Base-by-base conservation (phyloP, 2,797 vertebrate genomes). In the Acanthurus lineatus region DNA sequence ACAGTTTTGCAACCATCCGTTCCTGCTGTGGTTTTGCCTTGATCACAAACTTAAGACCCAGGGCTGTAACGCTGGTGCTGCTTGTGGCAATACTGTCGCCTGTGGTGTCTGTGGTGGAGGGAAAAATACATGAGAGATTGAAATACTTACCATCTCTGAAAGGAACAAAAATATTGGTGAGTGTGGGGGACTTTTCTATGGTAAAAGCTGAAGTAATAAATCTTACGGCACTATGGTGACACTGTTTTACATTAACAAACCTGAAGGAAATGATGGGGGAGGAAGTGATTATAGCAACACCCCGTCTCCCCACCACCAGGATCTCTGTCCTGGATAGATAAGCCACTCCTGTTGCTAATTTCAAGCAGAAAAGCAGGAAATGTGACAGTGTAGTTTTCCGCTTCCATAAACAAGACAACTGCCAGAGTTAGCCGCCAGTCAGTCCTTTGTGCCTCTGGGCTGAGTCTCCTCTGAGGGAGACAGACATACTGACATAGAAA, bases 291-390 rank as follows among this genome's bases (percentile, higher is more conserved):
- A 87, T 82, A 94, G 77, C 86, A 90, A 92, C 92, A 93, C 89
- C 89, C 90, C 70, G 59, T 83, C 84, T 83, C 85, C 83, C 85
- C 87, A 89, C 81, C 95, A 95, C 96, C 95, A 92, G 97, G 96
- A 97, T 96, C 96, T 94, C 95, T 98, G 98, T 93, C 92, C 94
- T 89, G 93, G 79, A 86, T 90, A 97, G 98, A 99, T 99, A 99
- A 99, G 97, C 96, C 94, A 92, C 76, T 96, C 94, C 91, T 92
- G 95, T 96, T 96, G 93, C 97, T 98, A 97, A 97, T 97, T 97
- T 95, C 91, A 89, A 95, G 95, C 95, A 95, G 96, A 96, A 96
- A 96, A 93, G 96, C 97, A 99, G 98, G 98, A 99, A 99, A 96
- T 69, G 89, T 96, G 96, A 98, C 96, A 96, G 95, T 94, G 94